These are phyloP conservation scores for Clarias magur DNA, from an alignment of 2,113 vertebrate species.

Conservation along the genomic window DNA sequence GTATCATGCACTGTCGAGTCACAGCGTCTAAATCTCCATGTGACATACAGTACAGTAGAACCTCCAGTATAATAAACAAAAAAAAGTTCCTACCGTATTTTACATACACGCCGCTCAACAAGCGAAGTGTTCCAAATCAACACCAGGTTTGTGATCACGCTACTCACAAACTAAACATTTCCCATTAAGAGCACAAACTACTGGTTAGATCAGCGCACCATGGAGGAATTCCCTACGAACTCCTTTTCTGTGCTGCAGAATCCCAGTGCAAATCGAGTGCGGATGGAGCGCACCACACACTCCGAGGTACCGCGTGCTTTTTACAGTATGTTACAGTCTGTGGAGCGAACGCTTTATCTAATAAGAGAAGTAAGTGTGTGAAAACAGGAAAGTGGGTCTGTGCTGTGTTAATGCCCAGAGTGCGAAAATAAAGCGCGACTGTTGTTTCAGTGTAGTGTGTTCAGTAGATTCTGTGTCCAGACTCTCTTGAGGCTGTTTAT, in stretches of 20 bases:
- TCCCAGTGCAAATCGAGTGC: neutral
- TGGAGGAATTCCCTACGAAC: neutral
- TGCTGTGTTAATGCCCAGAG: neutral
- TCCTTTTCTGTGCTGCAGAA: neutral
- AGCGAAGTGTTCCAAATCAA: neutral
- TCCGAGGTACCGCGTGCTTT: neutral
- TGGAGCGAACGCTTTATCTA: neutral
- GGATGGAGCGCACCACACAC: neutral
- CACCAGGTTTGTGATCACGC: neutral
- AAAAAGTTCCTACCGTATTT: neutral
- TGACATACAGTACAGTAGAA: too few species aligned
- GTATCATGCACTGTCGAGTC: neutral
- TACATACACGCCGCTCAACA: neutral
- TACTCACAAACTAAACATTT: conserved; percentile 1
- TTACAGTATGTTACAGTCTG: neutral
- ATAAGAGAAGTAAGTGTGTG: neutral
- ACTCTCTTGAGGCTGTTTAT: neutral
- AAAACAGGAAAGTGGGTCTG: neutral
- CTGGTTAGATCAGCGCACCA: neutral
- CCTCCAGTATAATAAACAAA: neutral
- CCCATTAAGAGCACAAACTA: conserved; percentile 3
- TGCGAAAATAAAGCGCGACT: neutral
- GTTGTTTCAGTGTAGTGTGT: neutral
- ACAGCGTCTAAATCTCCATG: neutral
- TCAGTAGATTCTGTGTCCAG: neutral